Conservation (phyloP, 2,113 vertebrate species). For the Uria lomvia region DNA sequence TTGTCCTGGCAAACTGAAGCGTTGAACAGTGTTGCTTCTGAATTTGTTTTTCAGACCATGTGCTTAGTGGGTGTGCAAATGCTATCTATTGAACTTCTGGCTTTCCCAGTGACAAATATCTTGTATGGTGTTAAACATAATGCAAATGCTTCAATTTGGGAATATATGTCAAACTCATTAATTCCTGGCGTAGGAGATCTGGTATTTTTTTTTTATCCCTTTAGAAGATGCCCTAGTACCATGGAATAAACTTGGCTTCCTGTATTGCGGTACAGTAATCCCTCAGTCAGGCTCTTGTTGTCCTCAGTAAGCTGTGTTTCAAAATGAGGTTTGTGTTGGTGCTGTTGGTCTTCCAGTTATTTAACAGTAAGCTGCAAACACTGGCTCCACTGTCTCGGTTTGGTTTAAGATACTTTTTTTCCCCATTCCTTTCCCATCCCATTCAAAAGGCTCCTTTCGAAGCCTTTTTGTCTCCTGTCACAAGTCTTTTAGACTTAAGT, state of each 20-base stretch:
- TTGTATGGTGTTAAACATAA: not conserved
- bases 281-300: not conserved
- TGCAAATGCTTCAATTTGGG: not conserved
- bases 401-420: not conserved
- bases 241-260: not conserved
- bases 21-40: not conserved
- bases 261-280: not conserved
- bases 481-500: not conserved
- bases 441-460: not conserved
- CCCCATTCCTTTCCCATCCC: not conserved
- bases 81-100: not conserved
- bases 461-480: not conserved
- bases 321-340: constrained; percentile 1
- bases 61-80: constrained; percentile 30
- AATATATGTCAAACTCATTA: not conserved
- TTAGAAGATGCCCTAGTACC: not conserved
- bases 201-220: not conserved
- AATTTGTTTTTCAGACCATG: constrained; percentile 24
- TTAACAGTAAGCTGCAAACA: constrained; percentile 12
- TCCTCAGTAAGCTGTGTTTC: not conserved
- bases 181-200: not conserved
- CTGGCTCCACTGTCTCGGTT: constrained; percentile 10
- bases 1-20: not conserved
- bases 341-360: not conserved
- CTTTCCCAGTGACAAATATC: not conserved